A percentile compares a stretch with the other conserved stretches of the same genome.
Evolutionary conservation across 2,797 vertebrate species (phyloP).

Genomic region (Graptemys geographica): DNA sequence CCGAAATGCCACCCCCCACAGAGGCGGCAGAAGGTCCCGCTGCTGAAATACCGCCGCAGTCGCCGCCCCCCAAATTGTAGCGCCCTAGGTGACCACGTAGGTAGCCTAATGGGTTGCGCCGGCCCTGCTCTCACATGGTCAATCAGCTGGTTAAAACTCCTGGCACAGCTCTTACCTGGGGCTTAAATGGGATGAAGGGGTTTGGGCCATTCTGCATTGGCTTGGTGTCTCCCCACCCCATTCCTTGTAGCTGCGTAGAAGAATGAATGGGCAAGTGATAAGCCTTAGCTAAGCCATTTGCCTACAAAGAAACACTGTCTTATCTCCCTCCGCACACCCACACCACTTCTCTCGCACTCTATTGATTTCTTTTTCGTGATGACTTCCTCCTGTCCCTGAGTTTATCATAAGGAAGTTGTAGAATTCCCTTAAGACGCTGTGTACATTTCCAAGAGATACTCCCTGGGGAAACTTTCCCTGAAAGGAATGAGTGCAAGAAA

Average conservation of each 20-base stretch:
- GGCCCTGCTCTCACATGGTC: not conserved
- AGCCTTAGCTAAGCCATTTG: not conserved
- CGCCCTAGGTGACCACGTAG: too few relatives aligned
- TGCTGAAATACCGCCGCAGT: too few relatives aligned
- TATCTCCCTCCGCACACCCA: not conserved
- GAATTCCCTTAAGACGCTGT: not conserved
- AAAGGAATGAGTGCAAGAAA: not conserved
- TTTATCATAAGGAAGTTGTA: not conserved
- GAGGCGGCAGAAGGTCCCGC: too few relatives aligned
- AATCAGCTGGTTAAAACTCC: not conserved
- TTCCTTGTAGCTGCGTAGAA: not conserved
- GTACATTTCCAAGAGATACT: not conserved
- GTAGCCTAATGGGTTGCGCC: too few relatives aligned
- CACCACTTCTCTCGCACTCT: not conserved
- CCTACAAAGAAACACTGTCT: not conserved
- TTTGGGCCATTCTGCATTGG: not conserved
- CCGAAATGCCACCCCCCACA: too few relatives aligned
- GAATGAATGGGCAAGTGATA: not conserved
- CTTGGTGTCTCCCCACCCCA: not conserved
- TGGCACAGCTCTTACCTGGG: not conserved
- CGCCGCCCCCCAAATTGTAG: too few relatives aligned
- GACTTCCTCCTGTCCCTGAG: not conserved
- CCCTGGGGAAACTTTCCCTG: not conserved
- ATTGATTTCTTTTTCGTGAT: not conserved
- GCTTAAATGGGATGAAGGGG: fast-evolving